Base-by-base conservation (phyloP, 2,797 vertebrate genomes). In the Lepus oiostolus region DNA sequence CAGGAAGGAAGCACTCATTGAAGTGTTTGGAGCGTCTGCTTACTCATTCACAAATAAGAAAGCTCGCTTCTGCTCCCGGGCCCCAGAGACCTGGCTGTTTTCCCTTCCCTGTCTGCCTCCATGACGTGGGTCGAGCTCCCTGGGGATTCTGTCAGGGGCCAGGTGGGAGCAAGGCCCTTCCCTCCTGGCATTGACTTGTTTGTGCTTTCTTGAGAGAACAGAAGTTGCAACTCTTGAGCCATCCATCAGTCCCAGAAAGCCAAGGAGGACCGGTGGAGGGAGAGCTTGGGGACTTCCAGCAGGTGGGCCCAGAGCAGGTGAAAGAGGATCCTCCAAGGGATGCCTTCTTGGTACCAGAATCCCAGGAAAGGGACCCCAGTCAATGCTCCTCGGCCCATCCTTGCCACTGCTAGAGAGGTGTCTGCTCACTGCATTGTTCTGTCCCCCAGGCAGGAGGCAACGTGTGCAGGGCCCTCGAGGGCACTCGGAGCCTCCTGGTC, bases 41-140 rank as follows among this genome's bases (percentile, higher is more conserved):
- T 67, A 90, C 62, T 88, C 84, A 83, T 81, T 95, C 72, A 89
- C 54, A 94, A 77, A 68, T 38, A 54, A 71, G 28, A 85, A 14
- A 5, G 58, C 79, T 75, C 10, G 16, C 79, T 94, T 70, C 50
- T 70, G 72, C 62, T 88, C 96, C 94, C 12, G 11, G 30, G 96
- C 54, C 92, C 62, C 4, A 9, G 72, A 79, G 95, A 93, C 91
- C 74, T 79, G 94, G 76, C 96, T 98, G 95, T 98, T 98, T 97
- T 98, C 93, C 84, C 95, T 93, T 63, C 80, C 92, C 74, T 87
- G 26, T 17, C 30, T 12, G 12, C 71, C 74, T 71, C 7, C 0
- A 2, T 97, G 98, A 98, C 81, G 97, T 96, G 87, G 95, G 95
- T 96, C n/a, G 70, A 82, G 52, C 52, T 89, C 97, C 93, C 90